Conservation (phyloP, 2,113 vertebrate genomes). For the Pelobates fuscus region DNA sequence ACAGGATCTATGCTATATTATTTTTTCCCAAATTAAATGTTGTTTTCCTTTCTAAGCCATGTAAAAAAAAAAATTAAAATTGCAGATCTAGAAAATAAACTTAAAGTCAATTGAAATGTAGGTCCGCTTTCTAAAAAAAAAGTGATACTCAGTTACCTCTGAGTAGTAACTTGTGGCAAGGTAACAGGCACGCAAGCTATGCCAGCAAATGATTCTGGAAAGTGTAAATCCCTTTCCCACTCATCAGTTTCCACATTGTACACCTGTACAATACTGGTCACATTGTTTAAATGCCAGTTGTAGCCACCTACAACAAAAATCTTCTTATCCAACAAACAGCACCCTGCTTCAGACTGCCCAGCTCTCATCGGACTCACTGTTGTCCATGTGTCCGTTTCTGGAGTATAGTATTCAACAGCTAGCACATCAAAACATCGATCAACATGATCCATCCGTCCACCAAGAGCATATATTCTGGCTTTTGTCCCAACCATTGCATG, state of each 20-base stretch:
- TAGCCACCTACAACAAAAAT: conserved; percentile 94
- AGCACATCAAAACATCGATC: conserved; percentile 94
- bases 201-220: conserved; percentile 92
- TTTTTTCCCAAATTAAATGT: too few species aligned
- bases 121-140: not conserved
- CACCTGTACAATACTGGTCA: conserved; percentile 94
- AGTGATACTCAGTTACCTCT: conserved; percentile 63
- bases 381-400: conserved; percentile 91
- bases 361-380: conserved; percentile 89
- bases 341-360: conserved; percentile 93
- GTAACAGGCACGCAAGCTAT: conserved; percentile 82
- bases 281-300: conserved; percentile 97
- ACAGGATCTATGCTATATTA: not conserved
- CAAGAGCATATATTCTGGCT: conserved; percentile 81
- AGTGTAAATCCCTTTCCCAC: conserved; percentile 97
- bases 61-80: conserved; percentile 9
- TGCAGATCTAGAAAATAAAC: not conserved
- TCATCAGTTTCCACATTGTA: conserved; percentile 92
- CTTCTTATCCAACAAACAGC: conserved; percentile 84
- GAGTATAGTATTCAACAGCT: conserved; percentile 88
- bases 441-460: conserved; percentile 94
- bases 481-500: conserved; percentile 84
- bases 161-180: conserved; percentile 76
- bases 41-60: not conserved
- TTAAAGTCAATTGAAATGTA: too few species aligned